A percentile compares a stretch with the other conserved stretches of the same genome.
Evolutionary conservation across 1,140 invertebrate genomes (phyloP).

Genomic region (Ectropis grisescens): DNA sequence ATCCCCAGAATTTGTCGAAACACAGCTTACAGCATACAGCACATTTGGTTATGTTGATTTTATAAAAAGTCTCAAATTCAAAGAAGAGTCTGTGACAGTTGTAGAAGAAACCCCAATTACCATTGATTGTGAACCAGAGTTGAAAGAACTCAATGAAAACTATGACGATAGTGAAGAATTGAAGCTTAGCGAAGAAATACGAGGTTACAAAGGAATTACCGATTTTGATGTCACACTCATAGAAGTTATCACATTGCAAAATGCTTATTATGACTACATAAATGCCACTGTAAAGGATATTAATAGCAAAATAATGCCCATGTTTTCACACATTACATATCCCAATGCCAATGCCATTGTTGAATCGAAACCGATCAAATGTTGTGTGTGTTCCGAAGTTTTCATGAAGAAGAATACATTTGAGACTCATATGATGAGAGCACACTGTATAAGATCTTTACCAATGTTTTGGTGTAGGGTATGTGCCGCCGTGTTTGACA

Average conservation of each 20-base stretch:
- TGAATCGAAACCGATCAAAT: no score
- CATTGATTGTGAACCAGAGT: no score
- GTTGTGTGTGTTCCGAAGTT: no score
- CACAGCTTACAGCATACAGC: constrained; percentile 28
- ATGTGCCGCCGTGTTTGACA: constrained; percentile 54
- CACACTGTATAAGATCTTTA: constrained; percentile 43
- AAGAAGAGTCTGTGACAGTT: not conserved
- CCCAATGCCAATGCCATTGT: no score
- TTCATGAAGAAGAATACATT: no score
- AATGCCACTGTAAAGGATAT: constrained; percentile 27
- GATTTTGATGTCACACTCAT: constrained; percentile 59
- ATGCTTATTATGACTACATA: constrained; percentile 53
- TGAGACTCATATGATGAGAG: constrained; percentile 57
- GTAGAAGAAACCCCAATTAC: no score
- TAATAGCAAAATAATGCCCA: constrained; percentile 33
- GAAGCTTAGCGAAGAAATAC: constrained; percentile 20
- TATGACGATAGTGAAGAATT: constrained; percentile 13
- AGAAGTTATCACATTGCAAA: constrained; percentile 46
- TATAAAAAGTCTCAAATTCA: constrained; percentile 16
- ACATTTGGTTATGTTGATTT: constrained; percentile 44
- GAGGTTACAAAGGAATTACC: constrained; percentile 44
- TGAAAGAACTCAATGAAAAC: constrained; percentile 23
- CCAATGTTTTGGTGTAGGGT: constrained; percentile 53
- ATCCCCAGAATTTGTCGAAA: constrained; percentile 41
- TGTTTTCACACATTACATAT: no score